Conservation (phyloP, 2,113 vertebrate species). For the Centropus unirufus region DNA sequence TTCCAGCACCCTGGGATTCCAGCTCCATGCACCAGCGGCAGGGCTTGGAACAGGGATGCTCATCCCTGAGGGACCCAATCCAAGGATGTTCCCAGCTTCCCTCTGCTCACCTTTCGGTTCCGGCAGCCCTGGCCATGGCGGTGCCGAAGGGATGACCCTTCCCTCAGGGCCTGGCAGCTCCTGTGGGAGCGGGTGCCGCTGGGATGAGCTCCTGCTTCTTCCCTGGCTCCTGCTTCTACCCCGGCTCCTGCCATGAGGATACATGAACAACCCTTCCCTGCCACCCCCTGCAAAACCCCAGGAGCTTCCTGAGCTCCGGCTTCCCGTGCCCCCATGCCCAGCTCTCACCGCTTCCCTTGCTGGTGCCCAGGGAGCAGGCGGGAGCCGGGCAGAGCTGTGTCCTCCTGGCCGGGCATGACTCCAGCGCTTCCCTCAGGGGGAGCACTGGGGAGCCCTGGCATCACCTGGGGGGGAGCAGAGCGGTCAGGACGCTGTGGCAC, state of each 20-base stretch:
- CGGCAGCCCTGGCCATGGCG: neutral
- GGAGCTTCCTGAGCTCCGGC: neutral
- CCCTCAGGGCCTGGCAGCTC: neutral
- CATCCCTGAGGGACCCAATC: neutral
- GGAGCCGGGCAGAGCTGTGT: neutral
- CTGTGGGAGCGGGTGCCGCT: neutral
- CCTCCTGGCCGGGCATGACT: neutral
- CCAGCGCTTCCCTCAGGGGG: neutral
- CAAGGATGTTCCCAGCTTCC: neutral
- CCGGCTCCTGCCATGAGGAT: neutral
- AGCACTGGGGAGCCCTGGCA: rapidly evolving
- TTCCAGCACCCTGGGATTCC: neutral
- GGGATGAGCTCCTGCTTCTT: neutral
- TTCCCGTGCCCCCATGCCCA: neutral
- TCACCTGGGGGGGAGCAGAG: neutral
- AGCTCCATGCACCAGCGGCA: neutral
- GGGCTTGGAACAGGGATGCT: neutral
- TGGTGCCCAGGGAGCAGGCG: neutral
- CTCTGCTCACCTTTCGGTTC: conserved; percentile 56
- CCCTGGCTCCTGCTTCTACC: neutral
- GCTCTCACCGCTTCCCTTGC: conserved; percentile 52
- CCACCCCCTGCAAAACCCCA: rapidly evolving
- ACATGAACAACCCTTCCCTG: neutral
- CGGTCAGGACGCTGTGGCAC: rapidly evolving
- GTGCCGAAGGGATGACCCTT: conserved; percentile 69